Conservation (phyloP, 30 jellyfish, hydroid and myxozoan species). For the Phacellophora camtschatica region DNA sequence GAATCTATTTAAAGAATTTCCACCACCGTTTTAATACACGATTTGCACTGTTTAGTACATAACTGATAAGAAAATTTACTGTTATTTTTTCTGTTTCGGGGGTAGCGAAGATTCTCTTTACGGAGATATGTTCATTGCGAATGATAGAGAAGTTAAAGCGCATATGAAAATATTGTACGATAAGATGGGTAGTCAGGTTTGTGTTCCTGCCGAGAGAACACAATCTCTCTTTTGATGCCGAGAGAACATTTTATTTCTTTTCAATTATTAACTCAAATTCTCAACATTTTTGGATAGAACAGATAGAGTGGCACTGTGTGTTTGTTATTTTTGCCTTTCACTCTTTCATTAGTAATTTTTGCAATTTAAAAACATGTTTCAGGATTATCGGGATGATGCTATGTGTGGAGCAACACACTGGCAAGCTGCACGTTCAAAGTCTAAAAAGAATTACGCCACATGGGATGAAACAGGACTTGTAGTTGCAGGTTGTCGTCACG, state of each 20-base stretch:
- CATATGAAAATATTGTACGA: constrained; percentile 10
- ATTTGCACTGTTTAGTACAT: no score
- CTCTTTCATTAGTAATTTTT: no score
- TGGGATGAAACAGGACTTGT: constrained; percentile 30
- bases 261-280: no score
- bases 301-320: no score
- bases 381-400: constrained; percentile 5
- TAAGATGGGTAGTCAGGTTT: constrained; percentile 32
- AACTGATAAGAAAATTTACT: no score
- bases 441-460: not conserved
- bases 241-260: no score
- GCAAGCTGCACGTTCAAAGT: constrained; percentile 34
- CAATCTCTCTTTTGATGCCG: no score
- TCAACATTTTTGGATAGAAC: no score
- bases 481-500: constrained; percentile 49
- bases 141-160: constrained; percentile 9
- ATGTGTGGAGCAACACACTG: constrained; percentile 16
- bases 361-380: not conserved
- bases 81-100: not conserved
- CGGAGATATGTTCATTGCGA: constrained; percentile 6
- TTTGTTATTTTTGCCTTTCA: no score
- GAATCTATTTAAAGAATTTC: not conserved
- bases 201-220: no score
- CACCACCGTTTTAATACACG: no score
- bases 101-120: constrained; percentile 7